Conservation (phyloP, 2,888 invertebrate genomes). For the Hyppa rectilinea region DNA sequence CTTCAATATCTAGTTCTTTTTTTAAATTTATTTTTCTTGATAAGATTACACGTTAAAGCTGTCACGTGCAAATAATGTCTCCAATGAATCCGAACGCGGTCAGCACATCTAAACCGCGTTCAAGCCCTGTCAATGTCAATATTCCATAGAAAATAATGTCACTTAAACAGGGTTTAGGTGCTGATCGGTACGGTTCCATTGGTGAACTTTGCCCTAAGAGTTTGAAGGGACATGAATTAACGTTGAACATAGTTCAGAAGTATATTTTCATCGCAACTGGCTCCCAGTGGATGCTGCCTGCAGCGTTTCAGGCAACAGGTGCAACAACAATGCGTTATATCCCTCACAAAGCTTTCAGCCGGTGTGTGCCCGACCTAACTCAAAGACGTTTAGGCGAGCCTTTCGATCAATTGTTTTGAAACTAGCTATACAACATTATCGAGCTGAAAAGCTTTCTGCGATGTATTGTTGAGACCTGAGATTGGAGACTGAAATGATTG, state of each 20-base stretch:
- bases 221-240: too few species aligned
- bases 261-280: neutral
- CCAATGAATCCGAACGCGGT: too few species aligned
- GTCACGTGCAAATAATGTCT: too few species aligned
- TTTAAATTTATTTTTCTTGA: too few species aligned
- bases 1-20: too few species aligned
- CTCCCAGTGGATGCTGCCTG: neutral
- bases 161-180: too few species aligned
- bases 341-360: conserved; percentile 38
- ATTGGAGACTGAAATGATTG: conserved; percentile 14
- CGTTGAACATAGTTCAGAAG: neutral
- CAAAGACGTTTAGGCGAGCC: conserved; percentile 48
- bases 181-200: too few species aligned
- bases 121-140: too few species aligned
- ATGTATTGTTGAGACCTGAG: conserved; percentile 24
- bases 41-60: too few species aligned
- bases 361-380: conserved; percentile 29
- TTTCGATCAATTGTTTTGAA: conserved; percentile 63
- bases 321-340: conserved; percentile 31
- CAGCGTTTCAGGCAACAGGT: conserved; percentile 34
- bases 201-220: too few species aligned
- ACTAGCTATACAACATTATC: conserved; percentile 43
- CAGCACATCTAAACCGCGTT: too few species aligned
- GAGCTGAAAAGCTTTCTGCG: conserved; percentile 32
- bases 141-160: too few species aligned